Evolutionary conservation across 2,113 vertebrate genomes (phyloP).

Genomic region (Chloebia gouldiae): DNA sequence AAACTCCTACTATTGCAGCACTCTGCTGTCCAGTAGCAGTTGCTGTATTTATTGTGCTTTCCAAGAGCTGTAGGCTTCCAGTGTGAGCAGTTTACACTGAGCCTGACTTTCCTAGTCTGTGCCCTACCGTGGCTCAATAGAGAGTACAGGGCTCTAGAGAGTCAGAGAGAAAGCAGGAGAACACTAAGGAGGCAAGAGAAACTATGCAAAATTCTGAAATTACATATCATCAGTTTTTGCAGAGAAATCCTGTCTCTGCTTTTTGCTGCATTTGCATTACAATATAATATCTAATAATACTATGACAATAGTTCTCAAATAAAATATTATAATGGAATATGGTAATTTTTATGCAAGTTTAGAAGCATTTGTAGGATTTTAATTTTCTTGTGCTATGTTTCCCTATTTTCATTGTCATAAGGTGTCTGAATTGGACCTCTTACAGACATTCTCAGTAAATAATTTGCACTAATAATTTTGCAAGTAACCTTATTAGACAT

Average conservation of each 20-base stretch:
- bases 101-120: background rate
- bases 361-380: constrained; percentile 30
- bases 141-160: background rate
- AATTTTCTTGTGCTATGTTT: constrained; percentile 15
- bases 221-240: background rate
- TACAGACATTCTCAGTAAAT: background rate
- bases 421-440: constrained; percentile 7
- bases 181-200: background rate
- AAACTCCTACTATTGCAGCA: background rate
- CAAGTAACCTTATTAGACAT: background rate
- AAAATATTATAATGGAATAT: constrained; percentile 15
- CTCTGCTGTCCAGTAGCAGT: background rate
- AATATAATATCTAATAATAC: constrained; percentile 19
- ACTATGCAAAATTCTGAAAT: background rate
- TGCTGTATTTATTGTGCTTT: background rate
- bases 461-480: constrained; percentile 34
- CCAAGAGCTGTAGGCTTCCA: background rate
- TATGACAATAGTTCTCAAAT: background rate
- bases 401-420: constrained; percentile 2
- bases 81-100: background rate
- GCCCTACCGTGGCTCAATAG: background rate
- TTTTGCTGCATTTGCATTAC: constrained; percentile 40
- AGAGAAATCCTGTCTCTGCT: background rate
- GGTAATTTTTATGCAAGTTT: constrained; percentile 27
- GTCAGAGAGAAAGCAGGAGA: background rate